A percentile compares a stretch with the other conserved stretches of the same genome.
Evolutionary conservation across 1,140 invertebrate genomes (phyloP).

Genomic region (Dendroctonus ponderosae): DNA sequence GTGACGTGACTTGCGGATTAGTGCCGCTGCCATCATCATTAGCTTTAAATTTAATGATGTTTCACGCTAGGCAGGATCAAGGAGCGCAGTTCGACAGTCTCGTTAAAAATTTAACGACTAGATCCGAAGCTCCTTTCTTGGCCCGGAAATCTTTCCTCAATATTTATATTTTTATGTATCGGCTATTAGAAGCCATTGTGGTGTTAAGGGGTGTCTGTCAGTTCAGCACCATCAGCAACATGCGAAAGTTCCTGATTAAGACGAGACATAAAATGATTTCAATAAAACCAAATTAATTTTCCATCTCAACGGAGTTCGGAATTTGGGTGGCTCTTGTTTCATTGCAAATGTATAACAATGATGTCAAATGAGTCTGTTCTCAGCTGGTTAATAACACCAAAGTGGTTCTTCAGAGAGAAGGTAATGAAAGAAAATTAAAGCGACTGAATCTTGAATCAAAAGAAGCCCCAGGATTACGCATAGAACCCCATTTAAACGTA

Average conservation of each 20-base stretch:
- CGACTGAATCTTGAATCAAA: no score
- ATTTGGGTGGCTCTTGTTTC: no score
- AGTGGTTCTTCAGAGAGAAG: no score
- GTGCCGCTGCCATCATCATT: constrained; percentile 40
- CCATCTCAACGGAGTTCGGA: constrained; percentile 1
- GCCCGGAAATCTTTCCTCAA: neutral
- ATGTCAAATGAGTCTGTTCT: no score
- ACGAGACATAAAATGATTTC: neutral
- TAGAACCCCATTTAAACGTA: no score
- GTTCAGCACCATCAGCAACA: neutral
- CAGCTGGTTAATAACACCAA: no score
- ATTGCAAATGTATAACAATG: no score
- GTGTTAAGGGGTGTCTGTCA: neutral
- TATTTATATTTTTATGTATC: neutral
- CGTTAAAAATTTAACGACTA: constrained; percentile 45
- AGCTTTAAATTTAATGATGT: constrained; percentile 49
- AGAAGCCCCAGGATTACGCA: no score
- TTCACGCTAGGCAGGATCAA: constrained; percentile 46
- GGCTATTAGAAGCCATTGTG: constrained; percentile 1
- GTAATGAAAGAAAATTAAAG: no score
- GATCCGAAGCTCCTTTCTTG: constrained; percentile 19
- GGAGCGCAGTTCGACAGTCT: constrained; percentile 41
- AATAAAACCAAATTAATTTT: neutral
- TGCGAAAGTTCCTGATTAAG: neutral
- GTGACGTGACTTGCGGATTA: constrained; percentile 29